Evolutionary conservation across 2,888 invertebrate species (phyloP).

Genomic region (Polyploca ridens): DNA sequence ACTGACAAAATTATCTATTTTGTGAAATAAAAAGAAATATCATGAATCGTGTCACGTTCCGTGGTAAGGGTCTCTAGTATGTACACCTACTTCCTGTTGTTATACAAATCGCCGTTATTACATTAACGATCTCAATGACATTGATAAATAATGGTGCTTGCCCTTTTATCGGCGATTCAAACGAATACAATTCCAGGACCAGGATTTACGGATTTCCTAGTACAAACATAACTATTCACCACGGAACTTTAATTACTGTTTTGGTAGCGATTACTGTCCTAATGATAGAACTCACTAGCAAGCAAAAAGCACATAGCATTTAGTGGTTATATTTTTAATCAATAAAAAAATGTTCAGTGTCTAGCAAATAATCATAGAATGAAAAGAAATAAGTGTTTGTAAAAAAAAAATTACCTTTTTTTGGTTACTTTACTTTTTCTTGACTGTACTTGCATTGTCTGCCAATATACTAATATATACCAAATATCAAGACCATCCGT

Average conservation of each 20-base stretch:
- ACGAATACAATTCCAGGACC: conserved; percentile 20
- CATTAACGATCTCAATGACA: conserved; percentile 45
- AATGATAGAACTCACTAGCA: not conserved
- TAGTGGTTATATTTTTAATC: too few species aligned
- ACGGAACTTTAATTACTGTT: not conserved
- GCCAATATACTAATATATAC: too few species aligned
- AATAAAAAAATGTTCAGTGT: too few species aligned
- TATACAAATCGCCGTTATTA: conserved; percentile 53
- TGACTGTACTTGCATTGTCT: too few species aligned
- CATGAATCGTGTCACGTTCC: conserved; percentile 26
- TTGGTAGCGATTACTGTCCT: not conserved
- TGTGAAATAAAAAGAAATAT: not conserved
- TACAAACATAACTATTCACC: conserved; percentile 1
- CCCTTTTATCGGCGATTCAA: conserved; percentile 32
- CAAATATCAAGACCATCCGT: too few species aligned
- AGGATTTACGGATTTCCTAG: conserved; percentile 9
- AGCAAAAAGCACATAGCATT: too few species aligned
- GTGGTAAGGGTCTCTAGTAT: conserved; percentile 33
- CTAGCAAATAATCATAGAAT: too few species aligned
- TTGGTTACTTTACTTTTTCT: too few species aligned
- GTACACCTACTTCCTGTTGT: conserved; percentile 34
- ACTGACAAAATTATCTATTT: too few species aligned
- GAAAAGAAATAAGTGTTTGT: too few species aligned
- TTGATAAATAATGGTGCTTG: conserved; percentile 48
- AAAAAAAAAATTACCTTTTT: too few species aligned